Evolutionary conservation across 2,888 invertebrate genomes (phyloP).

Genomic region (Monochamus alternatus): DNA sequence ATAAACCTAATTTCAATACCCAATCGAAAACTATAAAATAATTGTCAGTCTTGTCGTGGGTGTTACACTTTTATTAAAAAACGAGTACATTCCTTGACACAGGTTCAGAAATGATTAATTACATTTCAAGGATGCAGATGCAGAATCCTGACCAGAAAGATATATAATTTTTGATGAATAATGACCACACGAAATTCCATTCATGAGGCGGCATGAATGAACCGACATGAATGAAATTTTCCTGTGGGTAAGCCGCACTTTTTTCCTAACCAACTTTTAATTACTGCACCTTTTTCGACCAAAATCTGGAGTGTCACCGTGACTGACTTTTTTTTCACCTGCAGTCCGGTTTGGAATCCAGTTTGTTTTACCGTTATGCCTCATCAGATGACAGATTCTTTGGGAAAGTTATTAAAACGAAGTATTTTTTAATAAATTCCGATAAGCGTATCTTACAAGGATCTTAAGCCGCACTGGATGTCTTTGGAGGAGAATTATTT

Average conservation of each 20-base stretch:
- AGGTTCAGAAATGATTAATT: background rate
- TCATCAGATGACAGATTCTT: constrained; percentile 2
- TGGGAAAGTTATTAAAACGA: background rate
- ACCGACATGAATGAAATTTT: constrained; percentile 12
- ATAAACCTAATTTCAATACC: no score
- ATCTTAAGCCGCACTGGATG: background rate
- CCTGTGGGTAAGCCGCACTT: background rate
- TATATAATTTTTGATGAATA: background rate
- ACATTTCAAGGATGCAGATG: background rate
- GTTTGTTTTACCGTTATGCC: background rate
- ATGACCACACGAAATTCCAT: background rate
- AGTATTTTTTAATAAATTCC: background rate
- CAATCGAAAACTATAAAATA: no score
- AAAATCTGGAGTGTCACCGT: background rate
- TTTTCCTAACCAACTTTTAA: background rate
- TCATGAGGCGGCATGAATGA: constrained; percentile 10
- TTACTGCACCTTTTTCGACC: background rate
- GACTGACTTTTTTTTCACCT: constrained; percentile 11
- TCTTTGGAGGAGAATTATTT: background rate
- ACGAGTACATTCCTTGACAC: no score
- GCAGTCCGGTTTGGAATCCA: background rate
- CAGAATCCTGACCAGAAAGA: background rate
- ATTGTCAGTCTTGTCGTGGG: no score
- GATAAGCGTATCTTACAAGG: background rate
- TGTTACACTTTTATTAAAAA: no score